Conservation (phyloP, 1,140 invertebrate genomes). For the Drosophila orena region DNA sequence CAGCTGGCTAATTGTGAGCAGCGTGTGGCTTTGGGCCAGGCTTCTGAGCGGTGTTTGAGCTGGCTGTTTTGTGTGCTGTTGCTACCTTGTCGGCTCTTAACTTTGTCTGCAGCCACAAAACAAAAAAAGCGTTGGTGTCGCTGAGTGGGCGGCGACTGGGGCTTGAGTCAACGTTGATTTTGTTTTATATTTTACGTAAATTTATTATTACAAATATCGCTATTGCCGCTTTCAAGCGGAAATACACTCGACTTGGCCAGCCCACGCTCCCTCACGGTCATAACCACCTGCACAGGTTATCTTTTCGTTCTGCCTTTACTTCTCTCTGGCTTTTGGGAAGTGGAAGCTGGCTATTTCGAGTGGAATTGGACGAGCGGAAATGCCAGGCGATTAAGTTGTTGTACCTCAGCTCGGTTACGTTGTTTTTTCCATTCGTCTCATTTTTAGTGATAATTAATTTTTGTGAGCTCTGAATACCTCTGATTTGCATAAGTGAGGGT, state of each 20-base stretch:
- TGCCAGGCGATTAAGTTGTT: conserved; percentile 75
- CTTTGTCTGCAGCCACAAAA: conserved; percentile 29
- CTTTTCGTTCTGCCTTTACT: conserved; percentile 18
- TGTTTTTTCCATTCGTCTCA: conserved; percentile 19
- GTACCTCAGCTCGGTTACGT: conserved; percentile 50
- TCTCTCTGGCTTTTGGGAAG: conserved; percentile 42
- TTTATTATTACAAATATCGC: conserved; percentile 83
- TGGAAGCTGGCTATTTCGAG: conserved; percentile 70
- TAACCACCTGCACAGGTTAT: conserved; percentile 72
- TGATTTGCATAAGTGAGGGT: conserved; percentile 69
- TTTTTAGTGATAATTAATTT: conserved; percentile 44
- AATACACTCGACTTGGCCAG: conserved; percentile 74
- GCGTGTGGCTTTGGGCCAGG: conserved; percentile 53
- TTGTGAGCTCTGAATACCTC: conserved; percentile 30
- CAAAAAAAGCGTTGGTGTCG: conserved; percentile 30
- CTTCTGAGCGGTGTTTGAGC: conserved; percentile 59
- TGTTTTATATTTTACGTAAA: conserved; percentile 80
- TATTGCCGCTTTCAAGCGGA: conserved; percentile 80
- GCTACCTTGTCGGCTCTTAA: conserved; percentile 26
- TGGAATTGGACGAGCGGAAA: conserved; percentile 70
- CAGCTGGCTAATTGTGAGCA: conserved; percentile 75
- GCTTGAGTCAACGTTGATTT: conserved; percentile 68
- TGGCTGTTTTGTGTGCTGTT: conserved; percentile 29
- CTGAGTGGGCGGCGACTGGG: conserved; percentile 37
- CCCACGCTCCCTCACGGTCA: conserved; percentile 60